Percentiles rank a stretch among this genome's conserved stretches.
phyloP scores from a whole-genome alignment of 1,140 invertebrate genomes.

The Ylistrum balloti region DNA sequence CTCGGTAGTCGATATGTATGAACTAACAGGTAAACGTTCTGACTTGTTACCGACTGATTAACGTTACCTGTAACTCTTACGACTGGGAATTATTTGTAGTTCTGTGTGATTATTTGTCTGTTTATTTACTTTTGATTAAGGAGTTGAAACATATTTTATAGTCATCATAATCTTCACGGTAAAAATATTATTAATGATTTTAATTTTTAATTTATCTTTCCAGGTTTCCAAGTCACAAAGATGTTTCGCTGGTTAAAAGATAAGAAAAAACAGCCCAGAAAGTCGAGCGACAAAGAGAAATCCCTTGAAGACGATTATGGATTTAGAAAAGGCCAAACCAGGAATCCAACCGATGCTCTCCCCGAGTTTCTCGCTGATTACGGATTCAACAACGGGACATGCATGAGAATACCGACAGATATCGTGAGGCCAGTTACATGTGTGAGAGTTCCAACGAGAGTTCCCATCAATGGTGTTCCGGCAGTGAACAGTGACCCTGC shows the following conservation, averaged over 20 bases:
- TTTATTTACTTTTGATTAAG: too few species aligned
- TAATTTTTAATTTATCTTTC: background rate
- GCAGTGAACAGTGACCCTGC: conserved; percentile 58
- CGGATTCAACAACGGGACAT: conserved; percentile 52
- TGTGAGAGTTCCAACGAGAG: conserved; percentile 46
- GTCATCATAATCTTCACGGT: too few species aligned
- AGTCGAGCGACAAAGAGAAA: conserved; percentile 50
- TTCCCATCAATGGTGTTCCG: conserved; percentile 14
- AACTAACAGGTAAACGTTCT: background rate
- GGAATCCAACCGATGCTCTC: conserved; percentile 4
- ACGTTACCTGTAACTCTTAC: too few species aligned
- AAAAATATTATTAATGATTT: background rate
- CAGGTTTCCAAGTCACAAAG: conserved; percentile 42
- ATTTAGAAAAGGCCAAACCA: conserved; percentile 59
- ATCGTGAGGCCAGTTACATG: conserved; percentile 48
- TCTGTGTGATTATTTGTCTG: too few species aligned
- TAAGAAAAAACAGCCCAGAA: conserved; percentile 58
- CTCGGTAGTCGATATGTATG: background rate
- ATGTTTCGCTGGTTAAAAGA: conserved; percentile 74
- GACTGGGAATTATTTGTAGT: too few species aligned
- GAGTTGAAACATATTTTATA: too few species aligned
- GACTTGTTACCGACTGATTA: too few species aligned
- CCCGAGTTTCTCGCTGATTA: conserved; percentile 41
- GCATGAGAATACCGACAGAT: conserved; percentile 7
- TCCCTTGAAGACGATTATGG: conserved; percentile 68